Conservation (phyloP, 2,888 invertebrate genomes). For the Xestoiulus laeticollis region DNA sequence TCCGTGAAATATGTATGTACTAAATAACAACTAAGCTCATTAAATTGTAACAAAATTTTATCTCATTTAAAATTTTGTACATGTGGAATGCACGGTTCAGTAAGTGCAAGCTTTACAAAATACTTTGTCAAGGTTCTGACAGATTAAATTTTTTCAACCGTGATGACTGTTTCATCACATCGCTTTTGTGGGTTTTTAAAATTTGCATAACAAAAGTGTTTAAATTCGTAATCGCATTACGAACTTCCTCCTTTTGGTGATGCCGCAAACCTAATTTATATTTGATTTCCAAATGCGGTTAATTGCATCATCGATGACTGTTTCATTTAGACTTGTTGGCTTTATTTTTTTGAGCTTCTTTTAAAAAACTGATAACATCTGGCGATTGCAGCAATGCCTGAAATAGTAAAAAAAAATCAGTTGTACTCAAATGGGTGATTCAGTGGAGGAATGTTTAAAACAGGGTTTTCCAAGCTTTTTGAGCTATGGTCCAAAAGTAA, state of each 20-base stretch:
- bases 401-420: neutral
- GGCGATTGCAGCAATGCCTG: slow-evolving; percentile 53
- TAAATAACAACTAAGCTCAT: neutral
- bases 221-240: neutral
- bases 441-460: too few species aligned
- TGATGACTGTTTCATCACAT: neutral
- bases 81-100: neutral
- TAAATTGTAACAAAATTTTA: neutral
- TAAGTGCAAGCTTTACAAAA: neutral
- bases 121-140: neutral
- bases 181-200: neutral
- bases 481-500: too few species aligned
- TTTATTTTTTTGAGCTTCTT: slow-evolving; percentile 49
- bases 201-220: neutral
- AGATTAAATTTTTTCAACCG: neutral
- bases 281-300: neutral
- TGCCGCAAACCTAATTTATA: neutral
- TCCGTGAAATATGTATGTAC: neutral
- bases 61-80: neutral
- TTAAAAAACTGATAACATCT: slow-evolving; percentile 54
- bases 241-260: neutral
- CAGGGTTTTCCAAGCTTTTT: too few species aligned
- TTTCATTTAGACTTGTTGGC: neutral
- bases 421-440: neutral
- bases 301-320: neutral